Evolutionary conservation across 2,113 vertebrate genomes (phyloP), one percentile per base, ranked within the genome.

Genomic region (Psittacula cyanocephala): DNA sequence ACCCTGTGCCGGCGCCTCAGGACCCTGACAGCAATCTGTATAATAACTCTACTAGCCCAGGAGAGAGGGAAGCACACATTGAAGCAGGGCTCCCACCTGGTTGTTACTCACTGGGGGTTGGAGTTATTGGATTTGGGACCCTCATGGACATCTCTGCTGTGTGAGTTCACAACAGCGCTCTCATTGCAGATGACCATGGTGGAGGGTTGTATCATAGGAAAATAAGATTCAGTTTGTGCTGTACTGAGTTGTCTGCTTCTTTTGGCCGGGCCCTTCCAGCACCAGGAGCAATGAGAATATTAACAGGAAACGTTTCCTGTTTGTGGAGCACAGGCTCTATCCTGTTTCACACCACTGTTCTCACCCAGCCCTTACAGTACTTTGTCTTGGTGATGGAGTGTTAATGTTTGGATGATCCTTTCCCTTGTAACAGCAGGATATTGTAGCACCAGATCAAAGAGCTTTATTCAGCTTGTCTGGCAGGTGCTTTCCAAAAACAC

Each of bases 241-340:
- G 0, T 43, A 47, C n/a, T 2, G 2, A 39, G 41, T 6, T 35
- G 59, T 20, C 25, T 50, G 43, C 31, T 83, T 71, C 74, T 57
- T 50, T 69, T 57, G 82, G 46, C 78, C 0, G 0, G 64, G 76
- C 67, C 75, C 88, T 86, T 63, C 86, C 80, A 76, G 68, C 59
- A n/a, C 71, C 0, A 0, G 65, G 47, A 44, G 33, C 1, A 0
- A 39, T 39, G 47, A n/a, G 23, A 52, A 9, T n/a, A 23, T 67
- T 46, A 59, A 74, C 13, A 33, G 71, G 71, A 33, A 70, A 41
- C 18, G 35, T 35, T 60, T 57, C 79, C n/a, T 3, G 0, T 33
- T 80, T 57, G 43, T 71, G 44, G 62, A 25, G 47, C 50, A 15
- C 17, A 4, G 29, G 16, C 89, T 83, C 67, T 49, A 1, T 90